Conservation (phyloP, 2,113 vertebrate species). For the Aepyceros melampus region DNA sequence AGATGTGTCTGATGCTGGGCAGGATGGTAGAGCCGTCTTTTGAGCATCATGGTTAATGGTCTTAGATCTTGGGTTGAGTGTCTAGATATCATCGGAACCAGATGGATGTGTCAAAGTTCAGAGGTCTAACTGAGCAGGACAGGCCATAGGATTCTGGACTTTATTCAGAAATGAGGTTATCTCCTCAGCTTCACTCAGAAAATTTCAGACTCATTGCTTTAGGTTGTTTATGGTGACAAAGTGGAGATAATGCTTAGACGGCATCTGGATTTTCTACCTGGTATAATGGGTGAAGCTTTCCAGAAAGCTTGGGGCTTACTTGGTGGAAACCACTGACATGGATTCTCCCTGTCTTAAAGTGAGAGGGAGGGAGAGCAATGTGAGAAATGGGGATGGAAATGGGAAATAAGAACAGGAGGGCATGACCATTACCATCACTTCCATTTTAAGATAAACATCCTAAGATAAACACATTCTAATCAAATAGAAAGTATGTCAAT, state of each 20-base stretch:
- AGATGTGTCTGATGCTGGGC: not conserved
- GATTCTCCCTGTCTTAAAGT: conserved; percentile 1
- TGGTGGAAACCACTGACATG: not conserved
- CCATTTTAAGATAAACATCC: not conserved
- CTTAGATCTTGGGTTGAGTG: not conserved
- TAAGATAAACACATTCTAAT: conserved; percentile 42
- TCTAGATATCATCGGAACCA: not conserved
- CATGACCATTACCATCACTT: not conserved
- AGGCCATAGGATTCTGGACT: not conserved
- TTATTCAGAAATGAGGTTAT: not conserved
- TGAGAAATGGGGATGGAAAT: not conserved
- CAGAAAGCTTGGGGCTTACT: not conserved
- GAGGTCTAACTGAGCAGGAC: not conserved
- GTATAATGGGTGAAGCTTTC: not conserved
- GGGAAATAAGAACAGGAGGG: not conserved
- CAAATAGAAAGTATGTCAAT: conserved; percentile 42
- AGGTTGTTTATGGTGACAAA: not conserved
- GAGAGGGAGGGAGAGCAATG: not conserved
- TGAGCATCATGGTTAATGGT: not conserved
- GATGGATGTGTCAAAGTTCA: not conserved
- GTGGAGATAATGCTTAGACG: not conserved
- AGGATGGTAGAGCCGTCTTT: not conserved
- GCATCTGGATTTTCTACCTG: not conserved
- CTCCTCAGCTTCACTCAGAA: not conserved
- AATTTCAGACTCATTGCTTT: not conserved